phyloP scores from a whole-genome alignment of 2,888 invertebrate genomes.

The Epinotia ramella region DNA sequence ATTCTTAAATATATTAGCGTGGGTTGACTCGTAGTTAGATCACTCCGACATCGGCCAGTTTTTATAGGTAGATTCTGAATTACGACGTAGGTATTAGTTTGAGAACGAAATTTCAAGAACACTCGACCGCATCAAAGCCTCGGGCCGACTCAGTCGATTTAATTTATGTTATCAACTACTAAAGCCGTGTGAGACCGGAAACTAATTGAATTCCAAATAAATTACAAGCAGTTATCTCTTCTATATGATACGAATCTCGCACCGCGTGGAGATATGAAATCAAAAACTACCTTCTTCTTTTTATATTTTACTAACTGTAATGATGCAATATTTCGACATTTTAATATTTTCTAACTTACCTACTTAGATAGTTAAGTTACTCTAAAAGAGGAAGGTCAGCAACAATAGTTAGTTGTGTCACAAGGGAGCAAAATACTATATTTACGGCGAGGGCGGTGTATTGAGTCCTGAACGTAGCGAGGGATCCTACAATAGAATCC shows the following conservation, averaged over 20 bases:
- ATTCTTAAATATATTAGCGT: neutral
- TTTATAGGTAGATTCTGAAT: conserved; percentile 27
- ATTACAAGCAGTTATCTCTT: conserved; percentile 53
- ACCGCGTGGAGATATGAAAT: conserved; percentile 5
- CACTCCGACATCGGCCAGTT: conserved; percentile 25
- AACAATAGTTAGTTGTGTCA: no score
- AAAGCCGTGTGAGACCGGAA: conserved; percentile 69
- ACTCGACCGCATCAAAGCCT: conserved; percentile 66
- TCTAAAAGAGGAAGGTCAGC: no score
- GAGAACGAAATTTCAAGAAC: conserved; percentile 42
- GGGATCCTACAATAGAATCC: no score
- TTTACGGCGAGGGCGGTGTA: no score
- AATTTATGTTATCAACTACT: conserved; percentile 68
- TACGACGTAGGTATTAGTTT: conserved; percentile 29
- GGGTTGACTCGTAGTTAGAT: neutral
- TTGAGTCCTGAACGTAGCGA: no score
- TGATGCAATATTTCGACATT: neutral
- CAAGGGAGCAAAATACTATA: no score
- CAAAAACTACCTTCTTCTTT: neutral
- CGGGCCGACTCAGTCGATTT: conserved; percentile 59
- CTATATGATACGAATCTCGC: conserved; percentile 27
- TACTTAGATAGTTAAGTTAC: neutral
- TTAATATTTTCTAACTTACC: neutral
- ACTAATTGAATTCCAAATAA: conserved; percentile 73
- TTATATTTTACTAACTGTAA: neutral